A percentile compares a stretch with the other conserved stretches of the same genome.
Evolutionary conservation across 2,113 vertebrate species (phyloP).

Genomic region (Eidolon helvum): DNA sequence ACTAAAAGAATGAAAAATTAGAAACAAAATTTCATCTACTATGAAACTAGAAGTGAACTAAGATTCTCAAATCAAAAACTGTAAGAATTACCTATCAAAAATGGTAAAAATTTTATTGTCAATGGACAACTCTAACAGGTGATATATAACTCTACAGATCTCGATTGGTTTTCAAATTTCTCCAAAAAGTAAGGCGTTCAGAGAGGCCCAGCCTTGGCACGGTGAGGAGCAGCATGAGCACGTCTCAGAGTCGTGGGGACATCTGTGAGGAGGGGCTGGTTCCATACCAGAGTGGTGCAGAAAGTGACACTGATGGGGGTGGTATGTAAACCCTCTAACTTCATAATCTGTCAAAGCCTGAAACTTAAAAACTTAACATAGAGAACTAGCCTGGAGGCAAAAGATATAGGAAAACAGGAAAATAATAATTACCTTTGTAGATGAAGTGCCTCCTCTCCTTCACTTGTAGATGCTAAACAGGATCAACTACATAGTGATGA

Average conservation of each 20-base stretch:
- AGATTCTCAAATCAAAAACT: not conserved
- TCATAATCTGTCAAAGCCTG: not conserved
- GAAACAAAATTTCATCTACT: not conserved
- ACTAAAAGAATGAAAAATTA: not conserved
- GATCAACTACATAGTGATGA: not conserved
- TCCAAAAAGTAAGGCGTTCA: not conserved
- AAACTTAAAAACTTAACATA: not conserved
- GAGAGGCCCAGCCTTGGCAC: not conserved
- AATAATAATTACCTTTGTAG: not conserved
- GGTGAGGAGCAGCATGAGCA: not conserved
- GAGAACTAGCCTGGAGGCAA: not conserved
- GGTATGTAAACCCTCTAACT: too few relatives aligned
- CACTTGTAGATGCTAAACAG: not conserved
- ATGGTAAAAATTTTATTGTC: not conserved
- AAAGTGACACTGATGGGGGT: fast-evolving
- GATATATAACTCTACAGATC: not conserved
- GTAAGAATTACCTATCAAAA: not conserved
- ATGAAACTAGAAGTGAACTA: not conserved
- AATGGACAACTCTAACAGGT: not conserved
- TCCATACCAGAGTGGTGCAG: not conserved
- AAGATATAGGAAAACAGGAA: not conserved
- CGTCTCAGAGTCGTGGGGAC: not conserved
- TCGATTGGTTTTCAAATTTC: not conserved
- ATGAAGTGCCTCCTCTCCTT: not conserved
- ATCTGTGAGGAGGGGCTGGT: not conserved